Evolutionary conservation across 1,140 invertebrate species (phyloP).

Genomic region (Macrobrachium nipponense): DNA sequence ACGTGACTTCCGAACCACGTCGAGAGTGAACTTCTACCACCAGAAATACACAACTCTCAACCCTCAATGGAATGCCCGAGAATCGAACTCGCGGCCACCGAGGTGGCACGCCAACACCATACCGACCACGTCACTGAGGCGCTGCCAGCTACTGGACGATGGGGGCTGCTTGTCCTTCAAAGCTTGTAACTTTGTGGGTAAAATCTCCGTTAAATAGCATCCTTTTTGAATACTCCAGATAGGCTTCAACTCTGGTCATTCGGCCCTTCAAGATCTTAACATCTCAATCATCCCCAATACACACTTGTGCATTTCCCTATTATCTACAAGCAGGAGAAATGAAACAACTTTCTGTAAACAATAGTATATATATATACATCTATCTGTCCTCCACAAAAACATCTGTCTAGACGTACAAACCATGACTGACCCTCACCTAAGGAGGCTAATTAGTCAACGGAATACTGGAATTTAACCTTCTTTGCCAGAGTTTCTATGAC

Average conservation of each 20-base stretch:
- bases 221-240: not conserved
- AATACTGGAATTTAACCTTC: not conserved
- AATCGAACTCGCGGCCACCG: no score
- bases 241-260: no score
- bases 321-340: not conserved
- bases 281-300: not conserved
- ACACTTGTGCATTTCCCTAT: not conserved
- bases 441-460: not conserved
- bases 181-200: not conserved
- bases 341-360: slow-evolving; percentile 43
- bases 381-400: slow-evolving; percentile 54
- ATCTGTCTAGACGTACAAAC: slow-evolving; percentile 51
- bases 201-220: no score
- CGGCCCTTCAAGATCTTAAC: not conserved
- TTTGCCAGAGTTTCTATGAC: not conserved
- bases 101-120: no score
- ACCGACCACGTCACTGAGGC: no score
- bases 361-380: slow-evolving; percentile 58
- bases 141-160: no score
- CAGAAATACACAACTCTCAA: no score
- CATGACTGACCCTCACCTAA: slow-evolving; percentile 21
- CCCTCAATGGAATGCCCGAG: no score
- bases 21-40: no score
- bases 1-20: no score
- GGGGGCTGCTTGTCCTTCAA: no score